Percentiles rank a stretch among this genome's conserved stretches.
These are phyloP conservation scores for Oligia strigilis DNA, from an alignment of 2,888 invertebrate genomes.

Conservation along the genomic window DNA sequence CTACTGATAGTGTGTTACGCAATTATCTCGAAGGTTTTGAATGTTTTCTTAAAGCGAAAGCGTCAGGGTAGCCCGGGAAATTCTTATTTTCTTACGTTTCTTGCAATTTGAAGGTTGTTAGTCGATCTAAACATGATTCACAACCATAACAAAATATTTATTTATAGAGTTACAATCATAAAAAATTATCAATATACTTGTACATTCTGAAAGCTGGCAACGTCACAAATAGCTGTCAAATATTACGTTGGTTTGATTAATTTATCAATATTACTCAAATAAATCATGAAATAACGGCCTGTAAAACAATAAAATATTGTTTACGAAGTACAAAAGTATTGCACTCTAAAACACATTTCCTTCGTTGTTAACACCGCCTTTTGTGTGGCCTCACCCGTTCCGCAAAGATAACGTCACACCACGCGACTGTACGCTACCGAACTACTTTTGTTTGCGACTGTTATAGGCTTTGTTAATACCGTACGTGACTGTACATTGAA, in stretches of 20 bases:
- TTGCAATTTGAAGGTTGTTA: too few relatives aligned
- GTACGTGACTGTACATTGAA: conserved; percentile 52
- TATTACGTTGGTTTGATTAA: background rate
- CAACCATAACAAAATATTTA: background rate
- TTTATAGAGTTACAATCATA: background rate
- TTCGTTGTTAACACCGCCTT: background rate
- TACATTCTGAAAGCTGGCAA: too few relatives aligned
- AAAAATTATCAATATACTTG: too few relatives aligned
- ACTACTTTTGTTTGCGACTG: conserved; percentile 69
- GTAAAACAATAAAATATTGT: background rate
- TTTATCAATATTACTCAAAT: background rate
- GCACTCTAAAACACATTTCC: too few relatives aligned
- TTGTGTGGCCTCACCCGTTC: conserved; percentile 46
- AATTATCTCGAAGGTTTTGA: too few relatives aligned
- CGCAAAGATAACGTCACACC: conserved; percentile 69
- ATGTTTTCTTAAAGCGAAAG: too few relatives aligned
- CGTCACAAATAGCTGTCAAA: background rate
- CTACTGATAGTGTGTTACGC: too few relatives aligned
- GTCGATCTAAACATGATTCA: background rate
- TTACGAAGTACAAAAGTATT: too few relatives aligned
- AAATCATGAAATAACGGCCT: background rate
- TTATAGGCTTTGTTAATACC: conserved; percentile 49
- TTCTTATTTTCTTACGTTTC: too few relatives aligned
- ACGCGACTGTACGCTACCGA: conserved; percentile 46
- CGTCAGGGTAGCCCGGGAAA: too few relatives aligned